These are phyloP conservation scores for Myotis planiceps DNA, from an alignment of 2,797 vertebrate genomes.

Conservation along the genomic window DNA sequence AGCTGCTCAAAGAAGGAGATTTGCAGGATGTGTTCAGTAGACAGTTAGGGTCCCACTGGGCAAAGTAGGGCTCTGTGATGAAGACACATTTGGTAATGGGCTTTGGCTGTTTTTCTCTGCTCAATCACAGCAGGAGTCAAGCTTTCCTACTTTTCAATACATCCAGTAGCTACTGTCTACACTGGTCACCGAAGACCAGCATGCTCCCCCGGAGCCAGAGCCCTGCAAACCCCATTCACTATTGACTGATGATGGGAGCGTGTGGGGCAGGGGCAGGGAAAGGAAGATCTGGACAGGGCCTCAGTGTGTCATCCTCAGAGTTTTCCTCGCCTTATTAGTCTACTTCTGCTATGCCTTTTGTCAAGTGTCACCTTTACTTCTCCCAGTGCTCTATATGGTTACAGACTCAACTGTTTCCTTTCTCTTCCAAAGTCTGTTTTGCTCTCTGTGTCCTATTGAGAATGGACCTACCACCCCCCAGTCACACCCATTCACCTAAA, in stretches of 20 bases:
- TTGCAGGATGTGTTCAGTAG: rapidly evolving
- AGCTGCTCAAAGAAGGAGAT: background rate
- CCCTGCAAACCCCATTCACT: background rate
- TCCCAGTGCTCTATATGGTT: background rate
- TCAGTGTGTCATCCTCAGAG: background rate
- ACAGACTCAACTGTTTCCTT: background rate
- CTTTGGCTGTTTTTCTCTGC: background rate
- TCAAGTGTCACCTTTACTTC: background rate
- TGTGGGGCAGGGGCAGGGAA: too few species aligned
- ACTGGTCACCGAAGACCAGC: background rate
- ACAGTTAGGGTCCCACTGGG: background rate
- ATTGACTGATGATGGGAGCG: too few species aligned
- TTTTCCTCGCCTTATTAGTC: background rate
- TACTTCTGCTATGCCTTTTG: background rate
- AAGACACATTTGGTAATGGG: background rate
- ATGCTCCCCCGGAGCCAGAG: background rate
- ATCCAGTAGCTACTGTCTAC: background rate
- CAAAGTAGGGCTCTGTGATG: rapidly evolving
- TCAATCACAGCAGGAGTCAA: background rate
- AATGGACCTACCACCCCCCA: background rate
- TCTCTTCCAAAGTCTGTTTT: background rate
- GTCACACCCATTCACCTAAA: background rate
- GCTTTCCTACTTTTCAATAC: background rate
- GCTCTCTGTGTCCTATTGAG: background rate
- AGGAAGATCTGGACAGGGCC: background rate